These are phyloP conservation scores for Steinernema hermaphroditum DNA, from an alignment of 2,888 invertebrate species.

Conservation along the genomic window DNA sequence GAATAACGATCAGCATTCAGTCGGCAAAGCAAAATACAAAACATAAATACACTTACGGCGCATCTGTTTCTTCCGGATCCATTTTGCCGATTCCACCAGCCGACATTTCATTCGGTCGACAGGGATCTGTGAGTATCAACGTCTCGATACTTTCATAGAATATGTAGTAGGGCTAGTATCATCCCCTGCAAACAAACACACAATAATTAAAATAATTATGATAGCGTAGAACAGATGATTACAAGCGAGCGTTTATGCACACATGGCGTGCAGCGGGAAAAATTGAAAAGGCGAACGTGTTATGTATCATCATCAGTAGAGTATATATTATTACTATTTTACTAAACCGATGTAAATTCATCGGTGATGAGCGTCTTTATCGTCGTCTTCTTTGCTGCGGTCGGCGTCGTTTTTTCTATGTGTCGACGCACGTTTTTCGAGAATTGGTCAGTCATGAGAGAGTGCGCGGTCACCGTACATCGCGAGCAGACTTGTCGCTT, in stretches of 20 bases:
- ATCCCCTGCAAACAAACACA: conserved; percentile 17
- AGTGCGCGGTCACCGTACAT: conserved; percentile 31
- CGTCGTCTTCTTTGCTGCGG: too few species aligned
- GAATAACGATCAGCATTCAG: too few species aligned
- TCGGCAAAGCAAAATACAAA: not conserved
- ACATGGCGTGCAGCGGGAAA: too few species aligned
- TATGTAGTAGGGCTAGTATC: conserved; percentile 13
- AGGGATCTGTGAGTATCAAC: conserved; percentile 29
- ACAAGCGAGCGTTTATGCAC: too few species aligned
- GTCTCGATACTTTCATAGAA: conserved; percentile 28
- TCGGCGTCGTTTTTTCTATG: not conserved
- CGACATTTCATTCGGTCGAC: conserved; percentile 28
- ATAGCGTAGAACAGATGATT: too few species aligned
- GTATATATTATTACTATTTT: too few species aligned
- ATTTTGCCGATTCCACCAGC: conserved; percentile 30
- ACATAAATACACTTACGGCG: not conserved
- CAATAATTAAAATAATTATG: not conserved
- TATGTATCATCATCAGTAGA: too few species aligned
- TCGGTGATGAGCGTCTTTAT: conserved; percentile 18
- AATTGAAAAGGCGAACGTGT: too few species aligned
- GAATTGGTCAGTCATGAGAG: conserved; percentile 25
- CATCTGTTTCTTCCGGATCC: conserved; percentile 25
- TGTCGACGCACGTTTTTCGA: conserved; percentile 31
- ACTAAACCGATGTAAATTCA: not conserved
- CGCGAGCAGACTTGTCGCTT: conserved; percentile 24